These are phyloP conservation scores for Andricus quercusramuli DNA, from an alignment of 2,888 invertebrate species.

Conservation along the genomic window DNA sequence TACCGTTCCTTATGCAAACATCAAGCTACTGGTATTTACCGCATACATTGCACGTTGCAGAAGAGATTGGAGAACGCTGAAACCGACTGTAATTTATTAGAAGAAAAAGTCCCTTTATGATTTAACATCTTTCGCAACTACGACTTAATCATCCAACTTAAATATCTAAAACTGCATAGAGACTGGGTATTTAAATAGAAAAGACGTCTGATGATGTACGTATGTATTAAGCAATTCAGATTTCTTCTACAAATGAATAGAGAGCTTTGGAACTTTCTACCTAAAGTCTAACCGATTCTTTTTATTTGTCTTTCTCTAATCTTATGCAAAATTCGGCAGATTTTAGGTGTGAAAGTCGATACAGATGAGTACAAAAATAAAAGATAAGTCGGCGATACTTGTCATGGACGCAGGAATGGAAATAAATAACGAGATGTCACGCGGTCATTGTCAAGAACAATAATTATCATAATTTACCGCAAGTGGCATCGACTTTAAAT, in stretches of 20 bases:
- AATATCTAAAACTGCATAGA: constrained; percentile 1
- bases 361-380: constrained; percentile 11
- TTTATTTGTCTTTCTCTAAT: background rate
- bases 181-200: background rate
- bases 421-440: constrained; percentile 3
- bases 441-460: constrained; percentile 25
- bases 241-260: constrained; percentile 19
- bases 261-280: background rate
- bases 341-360: constrained; percentile 7
- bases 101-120: background rate
- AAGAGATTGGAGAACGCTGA: background rate
- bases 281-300: background rate
- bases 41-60: background rate
- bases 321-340: background rate
- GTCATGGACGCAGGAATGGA: background rate
- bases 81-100: background rate
- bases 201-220: constrained; percentile 5
- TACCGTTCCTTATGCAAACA: constrained; percentile 15
- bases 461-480: constrained; percentile 2
- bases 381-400: constrained; percentile 4
- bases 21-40: constrained; percentile 9
- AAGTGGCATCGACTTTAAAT: constrained; percentile 27
- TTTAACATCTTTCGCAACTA: background rate
- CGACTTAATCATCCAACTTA: constrained; percentile 1
- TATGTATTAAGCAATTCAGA: constrained; percentile 31